These are phyloP conservation scores for Serilophus lunatus DNA, from an alignment of 2,113 vertebrate genomes.

Conservation along the genomic window DNA sequence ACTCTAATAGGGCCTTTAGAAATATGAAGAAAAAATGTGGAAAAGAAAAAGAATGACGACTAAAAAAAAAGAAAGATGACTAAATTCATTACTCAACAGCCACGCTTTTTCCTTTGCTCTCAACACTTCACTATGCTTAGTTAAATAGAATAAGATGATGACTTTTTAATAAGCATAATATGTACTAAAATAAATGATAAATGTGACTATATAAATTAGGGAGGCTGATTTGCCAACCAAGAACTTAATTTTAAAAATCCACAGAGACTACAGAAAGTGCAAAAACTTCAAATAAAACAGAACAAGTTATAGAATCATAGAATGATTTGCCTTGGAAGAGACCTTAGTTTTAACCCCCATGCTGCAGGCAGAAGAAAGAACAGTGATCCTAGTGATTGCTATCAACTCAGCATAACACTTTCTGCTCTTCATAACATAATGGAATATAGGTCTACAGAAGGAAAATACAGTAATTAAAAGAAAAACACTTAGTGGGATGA, in stretches of 20 bases:
- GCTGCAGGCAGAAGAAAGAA: neutral
- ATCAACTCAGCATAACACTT: neutral
- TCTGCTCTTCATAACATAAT: neutral
- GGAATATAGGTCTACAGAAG: neutral
- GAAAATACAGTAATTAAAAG: neutral
- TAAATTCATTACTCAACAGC: neutral
- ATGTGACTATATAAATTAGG: neutral
- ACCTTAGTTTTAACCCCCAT: neutral
- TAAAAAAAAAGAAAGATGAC: neutral
- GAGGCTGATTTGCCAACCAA: neutral
- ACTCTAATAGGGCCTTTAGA: neutral
- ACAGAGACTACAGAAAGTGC: neutral
- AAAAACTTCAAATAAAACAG: neutral
- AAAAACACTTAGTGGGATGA: neutral
- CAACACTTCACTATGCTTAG: neutral
- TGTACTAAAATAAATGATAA: neutral
- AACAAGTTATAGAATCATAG: neutral
- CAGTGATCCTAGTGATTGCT: neutral
- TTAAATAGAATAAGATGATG: neutral
- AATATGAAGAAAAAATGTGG: neutral
- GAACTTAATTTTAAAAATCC: neutral
- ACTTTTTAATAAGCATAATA: neutral
- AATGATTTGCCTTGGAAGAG: neutral
- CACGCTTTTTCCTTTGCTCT: neutral
- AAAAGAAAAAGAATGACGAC: neutral